These are phyloP conservation scores for Chironomus striatipennis DNA, from an alignment of 1,140 invertebrate species.

Conservation along the genomic window DNA sequence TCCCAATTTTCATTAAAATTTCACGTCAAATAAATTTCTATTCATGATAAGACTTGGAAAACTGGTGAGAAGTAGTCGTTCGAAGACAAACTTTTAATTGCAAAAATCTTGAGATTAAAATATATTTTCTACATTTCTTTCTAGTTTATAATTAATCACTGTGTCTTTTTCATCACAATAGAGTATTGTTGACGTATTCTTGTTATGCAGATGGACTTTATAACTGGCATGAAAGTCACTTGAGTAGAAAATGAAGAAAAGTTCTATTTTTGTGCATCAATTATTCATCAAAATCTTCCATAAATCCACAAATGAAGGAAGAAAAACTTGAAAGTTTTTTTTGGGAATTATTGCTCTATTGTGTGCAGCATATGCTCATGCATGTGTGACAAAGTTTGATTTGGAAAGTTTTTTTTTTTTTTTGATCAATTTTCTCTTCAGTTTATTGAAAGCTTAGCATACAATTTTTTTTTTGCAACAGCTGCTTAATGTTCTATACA, in stretches of 20 bases:
- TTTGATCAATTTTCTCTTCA: no score
- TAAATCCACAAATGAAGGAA: neutral
- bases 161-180: neutral
- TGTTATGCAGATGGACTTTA: constrained; percentile 1
- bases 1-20: constrained; percentile 14
- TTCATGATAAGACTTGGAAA: no score
- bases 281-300: constrained; percentile 11
- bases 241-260: neutral
- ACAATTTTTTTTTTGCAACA: no score
- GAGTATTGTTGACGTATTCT: neutral
- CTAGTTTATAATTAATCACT: constrained; percentile 10
- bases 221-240: neutral
- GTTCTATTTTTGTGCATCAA: neutral
- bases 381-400: no score
- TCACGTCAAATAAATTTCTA: constrained; percentile 9
- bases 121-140: neutral
- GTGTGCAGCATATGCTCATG: no score
- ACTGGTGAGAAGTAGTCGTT: neutral
- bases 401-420: no score
- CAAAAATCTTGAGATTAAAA: constrained; percentile 11
- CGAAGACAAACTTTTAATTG: constrained; percentile 22
- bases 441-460: no score
- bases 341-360: no score
- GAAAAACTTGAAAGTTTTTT: no score
- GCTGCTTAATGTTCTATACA: no score